Percentiles rank a stretch among this genome's conserved stretches.
Evolutionary conservation across 2,888 invertebrate genomes (phyloP).

Genomic region (Hirudinaria manillensis): DNA sequence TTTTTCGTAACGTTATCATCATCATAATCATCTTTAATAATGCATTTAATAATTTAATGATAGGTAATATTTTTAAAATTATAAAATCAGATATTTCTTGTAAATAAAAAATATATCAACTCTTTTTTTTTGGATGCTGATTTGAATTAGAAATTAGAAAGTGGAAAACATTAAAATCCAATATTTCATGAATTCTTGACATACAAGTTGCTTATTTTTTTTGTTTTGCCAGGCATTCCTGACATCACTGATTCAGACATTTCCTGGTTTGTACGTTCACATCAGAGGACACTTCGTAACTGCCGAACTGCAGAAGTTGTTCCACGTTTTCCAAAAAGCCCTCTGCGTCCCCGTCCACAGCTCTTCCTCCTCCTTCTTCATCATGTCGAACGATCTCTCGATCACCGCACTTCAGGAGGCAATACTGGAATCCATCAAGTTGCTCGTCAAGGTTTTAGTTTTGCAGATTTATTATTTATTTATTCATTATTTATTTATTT

Average conservation of each 20-base stretch:
- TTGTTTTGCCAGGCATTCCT: slow-evolving; percentile 65
- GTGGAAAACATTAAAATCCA: no score
- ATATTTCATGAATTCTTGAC: no score
- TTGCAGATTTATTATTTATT: neutral
- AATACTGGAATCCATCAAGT: slow-evolving; percentile 76
- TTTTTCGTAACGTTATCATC: neutral
- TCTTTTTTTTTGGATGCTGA: neutral
- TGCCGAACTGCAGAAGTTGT: slow-evolving; percentile 73
- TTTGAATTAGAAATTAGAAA: neutral
- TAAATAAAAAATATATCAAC: no score
- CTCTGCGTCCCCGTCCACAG: slow-evolving; percentile 74
- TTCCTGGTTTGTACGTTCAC: slow-evolving; percentile 86
- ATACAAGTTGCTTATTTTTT: neutral
- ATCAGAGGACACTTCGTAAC: slow-evolving; percentile 63
- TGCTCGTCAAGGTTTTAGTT: slow-evolving; percentile 70
- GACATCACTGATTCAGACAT: slow-evolving; percentile 87
- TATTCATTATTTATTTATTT: neutral
- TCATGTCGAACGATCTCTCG: slow-evolving; percentile 70
- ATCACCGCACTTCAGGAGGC: slow-evolving; percentile 78
- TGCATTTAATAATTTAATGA: no score
- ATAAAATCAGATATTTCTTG: no score
- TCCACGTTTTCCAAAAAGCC: slow-evolving; percentile 69
- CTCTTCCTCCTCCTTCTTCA: slow-evolving; percentile 73
- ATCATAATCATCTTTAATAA: no score
- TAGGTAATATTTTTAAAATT: no score